These are phyloP conservation scores for Heterohyrax brucei DNA, from an alignment of 2,797 vertebrate genomes.

Conservation along the genomic window DNA sequence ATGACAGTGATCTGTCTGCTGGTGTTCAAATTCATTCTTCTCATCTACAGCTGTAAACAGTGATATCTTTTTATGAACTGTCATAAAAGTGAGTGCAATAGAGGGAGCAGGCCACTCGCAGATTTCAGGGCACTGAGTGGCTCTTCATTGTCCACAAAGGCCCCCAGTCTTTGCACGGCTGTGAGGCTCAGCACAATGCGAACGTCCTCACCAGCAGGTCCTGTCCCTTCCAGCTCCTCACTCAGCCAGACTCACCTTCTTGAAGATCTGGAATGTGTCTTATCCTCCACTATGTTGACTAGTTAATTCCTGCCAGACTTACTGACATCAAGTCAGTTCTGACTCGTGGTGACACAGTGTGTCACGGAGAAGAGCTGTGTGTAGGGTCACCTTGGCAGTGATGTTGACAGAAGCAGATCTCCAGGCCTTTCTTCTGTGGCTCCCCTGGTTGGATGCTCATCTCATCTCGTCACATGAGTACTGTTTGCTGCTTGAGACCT, in stretches of 20 bases:
- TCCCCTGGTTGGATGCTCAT: not conserved
- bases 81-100: no score
- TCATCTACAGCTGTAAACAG: not conserved
- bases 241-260: not conserved
- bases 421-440: no score
- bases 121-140: not conserved
- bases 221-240: no score
- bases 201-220: not conserved
- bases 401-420: no score
- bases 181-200: rapidly evolving
- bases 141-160: not conserved
- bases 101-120: not conserved
- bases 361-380: no score
- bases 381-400: no score
- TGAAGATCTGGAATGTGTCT: not conserved
- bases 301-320: not conserved
- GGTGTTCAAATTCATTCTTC: not conserved
- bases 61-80: not conserved
- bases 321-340: no score
- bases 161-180: not conserved
- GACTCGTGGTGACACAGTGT: no score
- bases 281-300: not conserved
- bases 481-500: not conserved
- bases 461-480: not conserved
- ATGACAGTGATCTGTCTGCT: rapidly evolving